These are phyloP conservation scores for Aplocera efformata DNA, from an alignment of 2,888 invertebrate species.

Conservation along the genomic window DNA sequence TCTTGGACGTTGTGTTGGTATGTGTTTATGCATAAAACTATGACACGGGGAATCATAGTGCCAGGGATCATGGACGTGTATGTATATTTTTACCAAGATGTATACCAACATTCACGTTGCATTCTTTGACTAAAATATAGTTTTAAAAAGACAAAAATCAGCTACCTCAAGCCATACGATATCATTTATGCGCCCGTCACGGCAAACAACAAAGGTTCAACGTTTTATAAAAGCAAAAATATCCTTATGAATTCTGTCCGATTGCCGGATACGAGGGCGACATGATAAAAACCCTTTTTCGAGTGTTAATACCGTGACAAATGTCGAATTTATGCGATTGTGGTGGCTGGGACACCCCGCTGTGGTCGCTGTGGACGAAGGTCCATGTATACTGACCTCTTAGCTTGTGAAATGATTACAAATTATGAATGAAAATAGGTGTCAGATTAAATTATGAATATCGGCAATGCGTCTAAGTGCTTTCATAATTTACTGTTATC, in stretches of 20 bases:
- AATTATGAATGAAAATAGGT: slow-evolving; percentile 31
- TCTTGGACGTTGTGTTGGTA: too few relatives aligned
- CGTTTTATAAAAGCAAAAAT: slow-evolving; percentile 50
- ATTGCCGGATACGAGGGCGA: slow-evolving; percentile 75
- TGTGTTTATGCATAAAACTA: too few relatives aligned
- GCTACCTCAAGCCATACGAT: slow-evolving; percentile 24
- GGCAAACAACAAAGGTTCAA: slow-evolving; percentile 55
- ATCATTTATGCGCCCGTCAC: slow-evolving; percentile 31
- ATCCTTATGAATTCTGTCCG: slow-evolving; percentile 50
- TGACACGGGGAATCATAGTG: too few relatives aligned
- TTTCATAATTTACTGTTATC: too few relatives aligned
- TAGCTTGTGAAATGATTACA: slow-evolving; percentile 33
- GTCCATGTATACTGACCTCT: slow-evolving; percentile 36
- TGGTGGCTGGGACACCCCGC: slow-evolving; percentile 64
- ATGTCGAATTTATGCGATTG: slow-evolving; percentile 75
- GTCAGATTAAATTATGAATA: slow-evolving; percentile 16
- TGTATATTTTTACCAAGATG: too few relatives aligned
- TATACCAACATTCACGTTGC: slow-evolving; percentile 2
- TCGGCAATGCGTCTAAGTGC: slow-evolving; percentile 7
- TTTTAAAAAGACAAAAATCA: slow-evolving; percentile 12
- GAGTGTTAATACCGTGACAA: slow-evolving; percentile 80
- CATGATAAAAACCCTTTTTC: slow-evolving; percentile 76
- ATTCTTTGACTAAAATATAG: slow-evolving; percentile 4
- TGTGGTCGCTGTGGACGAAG: slow-evolving; percentile 48
- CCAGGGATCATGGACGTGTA: too few relatives aligned